Base-by-base conservation (phyloP, 2,888 invertebrate genomes). In the Molorchus minor region DNA sequence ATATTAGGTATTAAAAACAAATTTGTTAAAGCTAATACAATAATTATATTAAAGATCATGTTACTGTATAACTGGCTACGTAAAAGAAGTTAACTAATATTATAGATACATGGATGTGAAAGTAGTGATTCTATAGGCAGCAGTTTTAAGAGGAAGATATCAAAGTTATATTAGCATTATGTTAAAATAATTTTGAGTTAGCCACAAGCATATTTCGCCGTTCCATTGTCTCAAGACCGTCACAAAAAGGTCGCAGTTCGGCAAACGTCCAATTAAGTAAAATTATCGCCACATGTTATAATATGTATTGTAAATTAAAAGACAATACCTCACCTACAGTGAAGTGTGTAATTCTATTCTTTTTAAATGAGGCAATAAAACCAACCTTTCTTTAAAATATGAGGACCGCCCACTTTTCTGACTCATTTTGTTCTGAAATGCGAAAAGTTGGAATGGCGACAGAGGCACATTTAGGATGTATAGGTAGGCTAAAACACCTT, bases 341-440 rank as follows among this genome's bases (percentile, higher is more conserved):
- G 8, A 5, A 5, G 5, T 25, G 25, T 25, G 25, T 25, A 25
- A 25, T 25, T 25, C 25, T 8, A 43, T 36, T 38, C 12, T 13
- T 47, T 33, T 51, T 51, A 2, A 17, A 38, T 17, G 10, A 25
- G 25, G 44, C 13, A 44, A 25, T 25, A 21, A 8, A 25, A 38
- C 13, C 17, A 47, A 33, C 47, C 47, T 35, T 13, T 33, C 29
- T 45, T 47, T 35, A 19, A 21, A 16, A 40, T 13, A n/a, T 25
- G 38, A 51, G 38, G 29, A 35, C 38, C 49, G 29, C 49, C 49
- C 25, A 51, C 49, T 25, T 25, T 25, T 16, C 49, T 51, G 49
- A 51, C 49, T 51, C 38, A 51, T 16, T 38, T 16, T 25, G 4
- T 38, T 40, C 20, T 38, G 19, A 47, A 47, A 20, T 36, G 19